These are phyloP conservation scores for Creontiades dilutus DNA, from an alignment of 2,888 invertebrate genomes.

Conservation along the genomic window DNA sequence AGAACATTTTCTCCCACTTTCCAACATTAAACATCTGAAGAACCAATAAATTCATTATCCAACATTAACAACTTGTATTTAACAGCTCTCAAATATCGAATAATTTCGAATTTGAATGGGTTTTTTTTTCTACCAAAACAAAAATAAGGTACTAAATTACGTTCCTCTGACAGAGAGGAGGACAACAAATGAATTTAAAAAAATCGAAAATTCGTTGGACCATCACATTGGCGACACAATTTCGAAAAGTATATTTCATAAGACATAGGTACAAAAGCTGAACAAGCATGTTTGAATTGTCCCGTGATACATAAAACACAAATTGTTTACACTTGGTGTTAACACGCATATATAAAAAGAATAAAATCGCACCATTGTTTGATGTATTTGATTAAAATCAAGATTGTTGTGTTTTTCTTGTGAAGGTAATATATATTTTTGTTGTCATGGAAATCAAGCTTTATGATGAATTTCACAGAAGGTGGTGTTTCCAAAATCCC, in stretches of 20 bases:
- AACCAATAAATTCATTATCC: slow-evolving; percentile 41
- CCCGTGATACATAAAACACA: too few species aligned
- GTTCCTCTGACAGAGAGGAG: background rate
- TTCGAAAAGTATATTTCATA: background rate
- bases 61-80: slow-evolving; percentile 44
- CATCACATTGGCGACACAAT: background rate
- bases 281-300: background rate
- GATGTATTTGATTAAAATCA: too few species aligned
- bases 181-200: background rate
- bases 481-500: background rate
- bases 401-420: too few species aligned
- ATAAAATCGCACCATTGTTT: too few species aligned
- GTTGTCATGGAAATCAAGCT: too few species aligned
- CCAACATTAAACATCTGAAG: slow-evolving; percentile 39
- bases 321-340: too few species aligned
- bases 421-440: too few species aligned
- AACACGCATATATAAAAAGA: too few species aligned
- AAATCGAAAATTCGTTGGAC: slow-evolving; percentile 6
- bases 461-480: too few species aligned
- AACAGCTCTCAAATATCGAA: slow-evolving; percentile 34
- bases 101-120: slow-evolving; percentile 11
- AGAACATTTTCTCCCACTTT: background rate
- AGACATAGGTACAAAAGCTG: background rate
- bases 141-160: slow-evolving; percentile 21
- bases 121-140: background rate